A percentile compares a stretch with the other conserved stretches of the same genome.
Evolutionary conservation across 2,113 vertebrate genomes (phyloP).

Genomic region (Lepus timidus): DNA sequence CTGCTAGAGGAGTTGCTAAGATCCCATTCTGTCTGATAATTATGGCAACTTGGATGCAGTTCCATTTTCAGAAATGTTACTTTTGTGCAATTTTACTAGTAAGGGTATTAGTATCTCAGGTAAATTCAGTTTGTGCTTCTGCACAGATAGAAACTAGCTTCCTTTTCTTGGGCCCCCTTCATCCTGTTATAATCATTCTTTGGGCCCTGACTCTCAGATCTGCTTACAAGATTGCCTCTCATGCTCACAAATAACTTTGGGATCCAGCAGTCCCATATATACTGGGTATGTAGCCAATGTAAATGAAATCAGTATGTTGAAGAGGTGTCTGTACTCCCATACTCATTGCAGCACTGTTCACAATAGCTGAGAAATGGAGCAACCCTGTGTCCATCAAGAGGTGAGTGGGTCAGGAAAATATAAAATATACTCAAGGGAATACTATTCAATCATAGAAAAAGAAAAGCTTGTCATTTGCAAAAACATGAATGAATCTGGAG

Average conservation of each 20-base stretch:
- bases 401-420: neutral
- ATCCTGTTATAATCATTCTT: neutral
- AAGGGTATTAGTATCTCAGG: neutral
- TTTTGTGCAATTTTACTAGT: slow-evolving; percentile 39
- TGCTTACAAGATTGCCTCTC: neutral
- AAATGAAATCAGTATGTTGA: neutral
- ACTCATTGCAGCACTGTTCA: neutral
- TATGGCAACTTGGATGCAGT: neutral
- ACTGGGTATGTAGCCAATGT: neutral
- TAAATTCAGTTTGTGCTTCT: neutral
- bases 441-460: neutral
- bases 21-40: neutral
- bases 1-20: neutral
- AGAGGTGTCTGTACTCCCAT: neutral
- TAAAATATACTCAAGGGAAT: neutral
- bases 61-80: slow-evolving; percentile 53
- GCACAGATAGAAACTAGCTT: slow-evolving; percentile 23
- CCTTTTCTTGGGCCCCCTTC: neutral
- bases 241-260: neutral
- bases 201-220: neutral
- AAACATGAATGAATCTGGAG: neutral
- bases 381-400: neutral
- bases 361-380: neutral
- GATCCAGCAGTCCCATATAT: neutral
- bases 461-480: neutral